Base-by-base conservation (phyloP, 2,113 vertebrate genomes). In the Oryzias melastigma region DNA sequence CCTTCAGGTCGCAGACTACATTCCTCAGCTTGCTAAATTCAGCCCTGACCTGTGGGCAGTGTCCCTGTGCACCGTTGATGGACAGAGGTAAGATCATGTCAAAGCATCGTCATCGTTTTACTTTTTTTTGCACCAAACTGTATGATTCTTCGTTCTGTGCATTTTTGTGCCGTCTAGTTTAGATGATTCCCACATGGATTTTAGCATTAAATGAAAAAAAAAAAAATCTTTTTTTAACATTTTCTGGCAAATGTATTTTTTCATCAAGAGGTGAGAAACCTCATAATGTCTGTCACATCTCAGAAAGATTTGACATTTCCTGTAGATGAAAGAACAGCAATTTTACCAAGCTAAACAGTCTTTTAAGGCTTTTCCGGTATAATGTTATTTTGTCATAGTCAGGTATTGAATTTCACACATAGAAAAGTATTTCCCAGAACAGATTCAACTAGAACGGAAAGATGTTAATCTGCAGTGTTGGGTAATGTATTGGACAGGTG, bases 21-120 rank as follows among this genome's bases (percentile, higher is more conserved):
- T 99, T 92, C 97, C 97, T 73, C 97, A 99, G 40, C 92, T 99
- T 55, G 95, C 97, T 74, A 99, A 95, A 76, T 99, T 99, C 90
- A 98, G 91, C 87, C 95, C 96, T 1, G 94, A 99, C 83, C 80
- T 99, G 77, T 99, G 97, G 97, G 95, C 94, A 2, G 96, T 97
- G 13, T 95, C 97, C 5, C 87, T 99, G 74, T 99, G 97, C 90
- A 99, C 97, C 4, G 95, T 98, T 14, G 97, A 99, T 62, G 97
- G 97, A 80, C 97, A 99, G 85, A 98, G 97, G 97, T 98, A 91
- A 84, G 85, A 63, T 5, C 1, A 47, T 15, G 27, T 20, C 20
- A 46, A n/a, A 27, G 35, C 16, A 5, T 14, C 19, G 1, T 19
- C n/a, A 19, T n/a, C 14, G 18, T 5, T 50, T 50, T 13, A 22